Evolutionary conservation across 2,113 vertebrate genomes (phyloP).

Genomic region (Neolamprologus longior): DNA sequence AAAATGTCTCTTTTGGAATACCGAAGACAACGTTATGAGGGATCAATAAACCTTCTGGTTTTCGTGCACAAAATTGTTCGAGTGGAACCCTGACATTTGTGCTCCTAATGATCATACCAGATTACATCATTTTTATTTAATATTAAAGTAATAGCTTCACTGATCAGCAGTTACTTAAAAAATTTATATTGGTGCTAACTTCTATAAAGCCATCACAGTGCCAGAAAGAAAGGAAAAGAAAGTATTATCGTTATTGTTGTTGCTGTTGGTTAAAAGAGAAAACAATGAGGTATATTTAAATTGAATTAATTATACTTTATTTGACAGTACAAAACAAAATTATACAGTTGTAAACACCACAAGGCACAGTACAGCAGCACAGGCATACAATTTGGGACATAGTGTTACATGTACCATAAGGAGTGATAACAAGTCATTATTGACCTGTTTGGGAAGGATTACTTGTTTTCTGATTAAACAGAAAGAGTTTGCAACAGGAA

Average conservation of each 20-base stretch:
- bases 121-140: not conserved
- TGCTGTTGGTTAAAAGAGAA: not conserved
- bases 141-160: not conserved
- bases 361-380: conserved; percentile 56
- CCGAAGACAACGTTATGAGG: not conserved
- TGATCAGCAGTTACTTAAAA: not conserved
- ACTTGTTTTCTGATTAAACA: not conserved
- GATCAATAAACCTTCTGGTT: not conserved
- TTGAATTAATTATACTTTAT: conserved; percentile 43
- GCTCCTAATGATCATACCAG: not conserved
- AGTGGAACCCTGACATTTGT: not conserved
- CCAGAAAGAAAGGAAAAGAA: not conserved
- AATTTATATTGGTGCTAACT: not conserved
- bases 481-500: not conserved
- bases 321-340: conserved; percentile 57
- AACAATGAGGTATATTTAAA: not conserved
- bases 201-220: not conserved
- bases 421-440: not conserved
- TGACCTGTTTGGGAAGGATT: not conserved
- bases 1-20: not conserved
- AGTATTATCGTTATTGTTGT: not conserved
- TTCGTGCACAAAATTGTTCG: not conserved
- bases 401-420: conserved; percentile 34
- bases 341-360: conserved; percentile 52
- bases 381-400: conserved; percentile 37